Evolutionary conservation across 2,888 invertebrate species (phyloP), one percentile per base, ranked within the genome.

Genomic region (Scotopteryx bipunctaria): DNA sequence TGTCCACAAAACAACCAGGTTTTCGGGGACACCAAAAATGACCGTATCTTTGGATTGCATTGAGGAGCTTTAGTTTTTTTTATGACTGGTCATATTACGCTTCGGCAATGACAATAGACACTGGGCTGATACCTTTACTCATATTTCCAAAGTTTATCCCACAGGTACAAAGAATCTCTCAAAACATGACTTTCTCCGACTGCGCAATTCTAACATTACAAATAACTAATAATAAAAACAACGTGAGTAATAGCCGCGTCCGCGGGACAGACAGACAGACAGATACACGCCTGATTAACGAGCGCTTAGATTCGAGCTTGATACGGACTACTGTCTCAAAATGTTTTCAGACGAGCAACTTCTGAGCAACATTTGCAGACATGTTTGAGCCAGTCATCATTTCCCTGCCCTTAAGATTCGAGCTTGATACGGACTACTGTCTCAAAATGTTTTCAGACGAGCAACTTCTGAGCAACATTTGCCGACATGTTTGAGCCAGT

Each of bases 221-320:
- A 27, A 11, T 11, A 44, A 53, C 37, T 47, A 19, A 59, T 52
- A 48, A 48, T 55, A 55, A 57, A 59, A 61, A 53, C 50, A n/a
- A 14, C 45, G 16, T 59, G 61, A 61, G 57, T 61, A 55, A 61
- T 61, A 21, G 53, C 43, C 31, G 32, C 41, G 49, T 38, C 47
- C 29, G 6, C 14, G n/a, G 21, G 17, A 55, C 57, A 53, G 59
- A 57, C 57, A 49, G 55, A 57, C 52, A 44, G 60, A 58, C 62
- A 61, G 61, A 40, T 41, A 59, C 61, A 62, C 36, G 59, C 21
- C 38, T 62, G 62, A 62, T 57, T 57, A 59, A 62, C 57, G 57
- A 59, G 43, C 52, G 51, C 58, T 43, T 45, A 55, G 51, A 45
- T 49, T 45, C 53, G 46, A 57, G 37, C 33, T 21, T 38, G 48